These are phyloP conservation scores for Coenonympha arcania DNA, from an alignment of 2,888 invertebrate genomes.

Conservation along the genomic window DNA sequence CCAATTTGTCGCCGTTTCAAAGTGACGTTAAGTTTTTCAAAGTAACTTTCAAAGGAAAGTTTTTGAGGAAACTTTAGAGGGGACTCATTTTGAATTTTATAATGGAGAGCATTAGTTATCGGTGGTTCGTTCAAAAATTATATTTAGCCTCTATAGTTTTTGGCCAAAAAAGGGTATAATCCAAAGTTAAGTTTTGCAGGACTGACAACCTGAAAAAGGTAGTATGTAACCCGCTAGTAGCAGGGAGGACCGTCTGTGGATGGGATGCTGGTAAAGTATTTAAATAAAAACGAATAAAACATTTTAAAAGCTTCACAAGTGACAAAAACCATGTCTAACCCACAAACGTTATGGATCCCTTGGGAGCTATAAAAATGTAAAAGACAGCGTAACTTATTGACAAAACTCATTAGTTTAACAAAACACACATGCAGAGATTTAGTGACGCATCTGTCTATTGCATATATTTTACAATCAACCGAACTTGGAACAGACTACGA, in stretches of 20 bases:
- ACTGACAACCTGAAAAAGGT: too few relatives aligned
- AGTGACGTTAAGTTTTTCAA: neutral
- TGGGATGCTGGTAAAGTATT: too few relatives aligned
- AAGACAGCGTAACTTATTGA: slow-evolving; percentile 64
- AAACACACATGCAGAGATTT: slow-evolving; percentile 63
- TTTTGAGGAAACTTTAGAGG: neutral
- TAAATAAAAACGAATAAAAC: too few relatives aligned
- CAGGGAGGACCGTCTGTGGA: too few relatives aligned
- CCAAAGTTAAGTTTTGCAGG: too few relatives aligned
- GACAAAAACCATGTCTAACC: slow-evolving; percentile 46
- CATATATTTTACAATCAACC: slow-evolving; percentile 52
- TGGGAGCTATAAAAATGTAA: slow-evolving; percentile 43
- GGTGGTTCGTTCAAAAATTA: too few relatives aligned
- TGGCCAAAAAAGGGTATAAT: too few relatives aligned
- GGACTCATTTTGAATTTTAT: neutral
- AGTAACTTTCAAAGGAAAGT: neutral
- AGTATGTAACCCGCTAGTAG: too few relatives aligned
- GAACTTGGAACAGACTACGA: slow-evolving; percentile 38
- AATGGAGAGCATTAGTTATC: too few relatives aligned
- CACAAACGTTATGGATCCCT: slow-evolving; percentile 52
- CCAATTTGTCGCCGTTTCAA: slow-evolving; percentile 32
- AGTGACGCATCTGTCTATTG: slow-evolving; percentile 57
- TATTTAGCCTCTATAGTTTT: too few relatives aligned
- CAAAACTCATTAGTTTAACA: slow-evolving; percentile 68
- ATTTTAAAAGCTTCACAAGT: slow-evolving; percentile 3